Evolutionary conservation across 2,113 vertebrate species (phyloP), one percentile per base, ranked within the genome.

Genomic region (Seriola dumerili): DNA sequence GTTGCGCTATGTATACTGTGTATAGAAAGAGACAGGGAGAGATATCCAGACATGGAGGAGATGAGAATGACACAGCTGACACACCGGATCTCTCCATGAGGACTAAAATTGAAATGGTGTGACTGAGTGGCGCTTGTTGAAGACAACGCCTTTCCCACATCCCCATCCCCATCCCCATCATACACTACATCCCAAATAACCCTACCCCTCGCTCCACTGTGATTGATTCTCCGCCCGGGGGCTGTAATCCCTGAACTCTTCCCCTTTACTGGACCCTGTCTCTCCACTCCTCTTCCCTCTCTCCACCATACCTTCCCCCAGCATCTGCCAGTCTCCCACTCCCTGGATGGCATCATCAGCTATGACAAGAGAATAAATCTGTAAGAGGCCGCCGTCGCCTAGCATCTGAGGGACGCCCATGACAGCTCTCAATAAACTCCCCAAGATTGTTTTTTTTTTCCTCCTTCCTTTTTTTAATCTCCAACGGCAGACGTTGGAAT

Each of bases 351-450:
- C 88, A 91, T 94, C 93, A 93, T 91, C 89, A 78, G 71, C 85
- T 52, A 86, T 94, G 94, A 94, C 93, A 94, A 93, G 93, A 89
- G 89, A 93, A 95, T 94, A 93, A 89, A 94, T 94, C 88, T 84
- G 72, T 32, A 79, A 83, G 64, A 32, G 29, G 21, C 78, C 77
- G 58, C 86, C 69, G 34, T 83, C 80, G 82, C 84, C 86, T 73
- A 85, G 81, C 79, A 87, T 90, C 79, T 85, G 77, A 85, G 71
- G 55, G 83, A 85, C 77, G 52, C 76, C 80, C 70, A 77, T 92
- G 90, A 92, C 92, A 93, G 92, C 78, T 93, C 91, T 94, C 91
- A 93, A 93, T 96, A 94, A 92, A 94, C 86, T 90, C 87, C 77
- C 78, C 76, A 72, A 91, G 89, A 91, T 87, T 91, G 87, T 92